phyloP scores from a whole-genome alignment of 2,888 invertebrate species.

The Cepaea hortensis region DNA sequence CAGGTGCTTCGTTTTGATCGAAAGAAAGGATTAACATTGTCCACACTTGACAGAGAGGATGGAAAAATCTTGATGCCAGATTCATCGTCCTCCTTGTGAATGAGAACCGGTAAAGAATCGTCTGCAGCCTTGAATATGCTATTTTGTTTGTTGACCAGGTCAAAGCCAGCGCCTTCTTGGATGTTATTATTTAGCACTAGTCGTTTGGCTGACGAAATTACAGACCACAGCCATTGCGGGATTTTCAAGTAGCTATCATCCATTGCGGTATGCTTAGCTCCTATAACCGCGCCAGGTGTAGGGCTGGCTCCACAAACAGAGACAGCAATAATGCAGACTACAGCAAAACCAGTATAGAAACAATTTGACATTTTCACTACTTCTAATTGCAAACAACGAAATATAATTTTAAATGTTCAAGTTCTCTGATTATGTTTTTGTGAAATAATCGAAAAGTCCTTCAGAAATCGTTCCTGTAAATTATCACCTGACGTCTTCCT shows the following conservation, averaged over 20 bases:
- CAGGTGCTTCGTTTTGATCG: conserved; percentile 29
- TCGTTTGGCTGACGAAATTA: background rate
- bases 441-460: too few relatives aligned
- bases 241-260: background rate
- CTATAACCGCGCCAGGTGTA: too few relatives aligned
- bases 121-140: background rate
- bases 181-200: background rate
- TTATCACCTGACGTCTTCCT: too few relatives aligned
- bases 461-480: too few relatives aligned
- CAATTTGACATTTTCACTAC: too few relatives aligned
- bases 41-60: background rate
- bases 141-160: background rate
- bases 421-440: too few relatives aligned
- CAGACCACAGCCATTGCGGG: background rate
- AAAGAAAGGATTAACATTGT: conserved; percentile 28
- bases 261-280: background rate
- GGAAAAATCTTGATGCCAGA: background rate
- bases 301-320: background rate
- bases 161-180: background rate
- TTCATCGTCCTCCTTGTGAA: background rate
- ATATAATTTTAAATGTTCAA: too few relatives aligned
- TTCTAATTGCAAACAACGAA: too few relatives aligned
- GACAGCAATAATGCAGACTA: background rate
- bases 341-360: background rate
- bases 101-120: background rate